Base-by-base conservation (phyloP, 2,113 vertebrate species). In the Odocoileus hemionus region DNA sequence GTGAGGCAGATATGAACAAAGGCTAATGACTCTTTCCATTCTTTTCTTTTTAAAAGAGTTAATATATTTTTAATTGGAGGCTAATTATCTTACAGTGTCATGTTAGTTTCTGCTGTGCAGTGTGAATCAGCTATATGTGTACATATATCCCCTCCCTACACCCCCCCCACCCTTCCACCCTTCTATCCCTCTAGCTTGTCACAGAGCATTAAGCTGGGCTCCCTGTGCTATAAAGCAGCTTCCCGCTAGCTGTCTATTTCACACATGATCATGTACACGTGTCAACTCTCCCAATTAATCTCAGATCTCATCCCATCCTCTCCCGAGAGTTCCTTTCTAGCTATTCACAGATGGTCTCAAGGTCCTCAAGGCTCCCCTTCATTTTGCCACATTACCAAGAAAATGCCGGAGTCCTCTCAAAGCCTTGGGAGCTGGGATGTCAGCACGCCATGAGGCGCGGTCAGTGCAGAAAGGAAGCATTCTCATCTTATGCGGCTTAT, bases 91-190 rank as follows among this genome's bases (percentile, higher is more conserved):
- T 70, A 39, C 67, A 70, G 3, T 12, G n/a, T 70, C 11, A n/a
- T 12, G n/a, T 70, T 70, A 23, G n/a, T 39, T 70, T 70, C 67
- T 70, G 67, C 12, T 39, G 19, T 1, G 0, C 19, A 23, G 3
- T 21, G 10, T 70, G 19, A 36, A 70, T 70, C n/a, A 70, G 67
- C 67, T 39, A 3, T 70, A 23, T 70, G 67, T 70, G 11, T 36
- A 21, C 9, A 23, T 12, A 23, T 6, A 70, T 11, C 67, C n/a
- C 19, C 17, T 23, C 5, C n/a, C 2, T 12, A 2, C 17, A 10
- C n/a, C 10, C n/a, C 33, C 16, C 0, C 64, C 39, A n/a, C 39
- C 39, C 39, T 0, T 3, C 3, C 36, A n/a, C 61, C 16, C 5
- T 70, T 70, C n/a, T 36, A 3, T 70, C n/a, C 67, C n/a, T 70